These are phyloP conservation scores for Aspidapion aeneum DNA, from an alignment of 2,888 invertebrate species.

Conservation along the genomic window DNA sequence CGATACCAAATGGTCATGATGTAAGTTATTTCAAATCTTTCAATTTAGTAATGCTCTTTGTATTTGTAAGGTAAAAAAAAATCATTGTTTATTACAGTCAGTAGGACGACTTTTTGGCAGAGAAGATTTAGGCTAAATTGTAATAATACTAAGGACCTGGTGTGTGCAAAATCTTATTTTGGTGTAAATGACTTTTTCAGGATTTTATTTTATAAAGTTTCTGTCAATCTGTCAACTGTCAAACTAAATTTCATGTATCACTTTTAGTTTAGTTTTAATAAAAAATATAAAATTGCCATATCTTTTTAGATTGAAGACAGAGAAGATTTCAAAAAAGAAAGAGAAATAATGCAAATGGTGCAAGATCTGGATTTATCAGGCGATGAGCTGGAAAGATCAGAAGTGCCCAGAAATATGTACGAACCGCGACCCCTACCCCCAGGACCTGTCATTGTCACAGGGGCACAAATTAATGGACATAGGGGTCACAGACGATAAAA, in stretches of 20 bases:
- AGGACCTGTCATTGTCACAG: constrained; percentile 41
- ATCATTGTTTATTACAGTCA: too few relatives aligned
- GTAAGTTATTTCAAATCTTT: constrained; percentile 41
- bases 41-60: too few relatives aligned
- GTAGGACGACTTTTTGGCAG: not conserved
- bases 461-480: constrained; percentile 44
- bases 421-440: constrained; percentile 46
- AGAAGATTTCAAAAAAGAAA: constrained; percentile 80
- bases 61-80: too few relatives aligned
- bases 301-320: constrained; percentile 63
- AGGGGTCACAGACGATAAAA: constrained; percentile 43
- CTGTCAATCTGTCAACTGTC: too few relatives aligned
- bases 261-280: not conserved
- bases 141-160: too few relatives aligned
- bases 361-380: constrained; percentile 83
- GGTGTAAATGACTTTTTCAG: too few relatives aligned
- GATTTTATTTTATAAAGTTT: too few relatives aligned
- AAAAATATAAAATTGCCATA: too few relatives aligned
- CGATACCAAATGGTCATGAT: constrained; percentile 50
- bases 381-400: constrained; percentile 68
- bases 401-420: constrained; percentile 60
- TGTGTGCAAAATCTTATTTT: too few relatives aligned
- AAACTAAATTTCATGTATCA: not conserved
- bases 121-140: too few relatives aligned
- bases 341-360: constrained; percentile 90